Percentiles rank a stretch among this genome's conserved stretches.
Conservation (phyloP, 1,140 invertebrate genomes). For the Lucilia cuprina region DNA sequence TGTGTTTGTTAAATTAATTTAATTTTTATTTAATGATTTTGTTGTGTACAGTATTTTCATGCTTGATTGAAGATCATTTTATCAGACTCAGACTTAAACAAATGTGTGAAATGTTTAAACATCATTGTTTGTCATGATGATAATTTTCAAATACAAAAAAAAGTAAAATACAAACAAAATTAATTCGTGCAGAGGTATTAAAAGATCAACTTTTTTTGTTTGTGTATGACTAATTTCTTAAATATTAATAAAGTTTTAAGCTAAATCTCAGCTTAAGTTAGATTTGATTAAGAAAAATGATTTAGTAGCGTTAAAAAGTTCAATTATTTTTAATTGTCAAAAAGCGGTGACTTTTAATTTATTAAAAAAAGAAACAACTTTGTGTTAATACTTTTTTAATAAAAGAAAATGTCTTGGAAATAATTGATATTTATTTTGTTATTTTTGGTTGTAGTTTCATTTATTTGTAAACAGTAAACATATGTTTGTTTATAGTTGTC, state of each 20-base stretch:
- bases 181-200: background rate
- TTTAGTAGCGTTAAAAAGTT: background rate
- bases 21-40: constrained; percentile 11
- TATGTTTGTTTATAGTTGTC: too few relatives aligned
- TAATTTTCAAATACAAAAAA: background rate
- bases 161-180: background rate
- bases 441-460: too few relatives aligned
- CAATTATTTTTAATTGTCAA: background rate
- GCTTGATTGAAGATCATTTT: background rate
- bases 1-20: constrained; percentile 4
- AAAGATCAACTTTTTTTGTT: background rate
- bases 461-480: too few relatives aligned
- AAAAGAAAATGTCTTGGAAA: too few relatives aligned
- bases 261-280: background rate
- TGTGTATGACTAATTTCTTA: constrained; percentile 10
- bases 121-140: background rate
- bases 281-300: background rate
- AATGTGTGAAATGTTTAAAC: background rate
- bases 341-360: background rate
- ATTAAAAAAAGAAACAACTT: background rate
- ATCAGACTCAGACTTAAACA: background rate
- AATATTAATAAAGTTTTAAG: background rate
- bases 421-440: too few relatives aligned
- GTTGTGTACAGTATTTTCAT: constrained; percentile 4
- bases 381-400: too few relatives aligned